A percentile compares a stretch with the other conserved stretches of the same genome.
Conservation (phyloP, 2,888 invertebrate species). For the Chymomyza amoena region DNA sequence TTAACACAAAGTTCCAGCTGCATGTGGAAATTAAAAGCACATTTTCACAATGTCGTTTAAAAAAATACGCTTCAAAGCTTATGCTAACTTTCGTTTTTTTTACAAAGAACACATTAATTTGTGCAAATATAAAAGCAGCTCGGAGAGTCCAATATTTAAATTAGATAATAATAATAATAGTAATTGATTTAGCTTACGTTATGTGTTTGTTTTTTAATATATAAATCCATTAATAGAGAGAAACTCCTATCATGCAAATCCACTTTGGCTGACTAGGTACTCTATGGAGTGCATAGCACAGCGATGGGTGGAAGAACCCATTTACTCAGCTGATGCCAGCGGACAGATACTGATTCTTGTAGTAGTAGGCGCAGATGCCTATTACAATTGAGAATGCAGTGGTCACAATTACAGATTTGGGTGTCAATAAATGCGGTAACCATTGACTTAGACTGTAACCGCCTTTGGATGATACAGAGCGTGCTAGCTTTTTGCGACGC, state of each 20-base stretch:
- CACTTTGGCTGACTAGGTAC: constrained; percentile 47
- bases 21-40: neutral
- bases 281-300: constrained; percentile 41
- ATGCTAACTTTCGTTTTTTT: neutral
- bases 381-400: constrained; percentile 78
- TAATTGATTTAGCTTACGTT: neutral
- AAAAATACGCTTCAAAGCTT: constrained; percentile 1
- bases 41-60: neutral
- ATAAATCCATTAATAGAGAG: constrained; percentile 51
- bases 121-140: neutral
- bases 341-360: constrained; percentile 77
- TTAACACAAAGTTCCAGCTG: neutral
- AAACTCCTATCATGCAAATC: constrained; percentile 61
- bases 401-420: constrained; percentile 76
- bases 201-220: neutral
- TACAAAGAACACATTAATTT: neutral
- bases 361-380: constrained; percentile 78
- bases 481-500: constrained; percentile 49
- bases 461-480: constrained; percentile 39
- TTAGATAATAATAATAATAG: neutral
- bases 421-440: constrained; percentile 63
- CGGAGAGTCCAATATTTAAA: neutral
- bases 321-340: constrained; percentile 77
- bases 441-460: constrained; percentile 64
- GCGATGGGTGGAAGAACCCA: constrained; percentile 46